Evolutionary conservation across 2,888 invertebrate genomes (phyloP), one percentile per base, ranked within the genome.

Genomic region (Scelioninae gen. 2): DNA sequence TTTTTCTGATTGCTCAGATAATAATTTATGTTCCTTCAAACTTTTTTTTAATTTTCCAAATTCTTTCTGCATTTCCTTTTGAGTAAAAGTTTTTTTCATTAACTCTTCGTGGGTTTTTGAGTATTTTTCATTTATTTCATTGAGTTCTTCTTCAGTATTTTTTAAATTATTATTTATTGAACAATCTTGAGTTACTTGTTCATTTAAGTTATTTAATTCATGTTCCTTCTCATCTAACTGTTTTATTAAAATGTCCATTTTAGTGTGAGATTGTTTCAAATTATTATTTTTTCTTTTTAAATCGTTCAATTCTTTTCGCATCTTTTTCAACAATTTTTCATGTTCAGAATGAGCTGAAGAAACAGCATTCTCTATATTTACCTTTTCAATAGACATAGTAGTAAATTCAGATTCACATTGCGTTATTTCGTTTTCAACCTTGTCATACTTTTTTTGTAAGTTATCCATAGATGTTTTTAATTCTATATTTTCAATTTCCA

Each of bases 251-350:
- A 16, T 13, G 6, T 39, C 7, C 2, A 16, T n/a, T n/a, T 39
- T 11, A n/a, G 9, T n/a, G 10, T 1, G n/a, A 7, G 11, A 4
- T 28, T 55, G 28, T 7, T 28, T 15, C 4, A 55, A 28, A 6
- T 55, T 41, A 4, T 35, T 16, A 9, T 55, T 55, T 10, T 55
- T 28, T 7, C 2, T n/a, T 25, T 28, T 55, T 13, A 55, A 39
- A 9, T 16, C 41, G 1, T 16, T 28, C 4, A 16, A 28, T 13
- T 41, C 28, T 13, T 25, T 5, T 5, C 16, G 15, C 13, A 55
- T 10, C 2, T 9, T 28, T 11, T 16, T 33, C 7, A 41, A n/a
- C 16, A 55, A 28, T 13, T 55, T 1, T 16, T 55, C 1, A 11
- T 28, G 13, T n/a, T 55, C 15, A 1, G 18, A 41, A 9, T 41